Base-by-base conservation (phyloP, 2,797 vertebrate genomes). In the Botia almorhae region DNA sequence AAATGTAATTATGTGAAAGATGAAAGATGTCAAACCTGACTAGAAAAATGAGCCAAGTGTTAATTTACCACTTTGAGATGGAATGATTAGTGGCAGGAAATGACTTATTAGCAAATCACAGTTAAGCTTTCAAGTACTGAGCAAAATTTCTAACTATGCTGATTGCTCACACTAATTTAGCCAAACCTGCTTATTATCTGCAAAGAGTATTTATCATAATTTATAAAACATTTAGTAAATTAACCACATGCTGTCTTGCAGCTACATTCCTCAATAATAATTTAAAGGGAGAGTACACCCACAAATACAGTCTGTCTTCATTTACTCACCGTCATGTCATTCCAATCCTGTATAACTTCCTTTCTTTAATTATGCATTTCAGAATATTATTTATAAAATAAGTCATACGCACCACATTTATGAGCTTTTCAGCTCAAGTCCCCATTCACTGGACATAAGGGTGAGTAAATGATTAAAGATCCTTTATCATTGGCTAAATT, bases 1-100 rank as follows among this genome's bases (percentile, higher is more conserved):
- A 50, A 83, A 82, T 64, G 76, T 36, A 81, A 85, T 83, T 79
- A 80, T 56, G 58, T 51, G 55, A 69, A n/a, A 76, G 68, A 81
- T 78, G 58, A 83, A 76, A 81, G 46, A 13, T 64, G 33, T 67
- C 65, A 50, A 19, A 70, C 26, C 61, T 56, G 63, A 74, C 23
- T 12, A 26, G 13, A 51, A 65, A 39, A 65, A 36, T 29, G 65
- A 73, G 61, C 72, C 39, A 26, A 65, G 50, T 16, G 61, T 51
- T 17, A 2, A 69, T 74, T 48, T 16, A 3, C 14, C 21, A 6
- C 39, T 48, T 58, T 78, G 16, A 82, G 19, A 63, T 23, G 1
- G 29, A 68, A 76, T 56, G 21, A 76, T 76, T 39, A 67, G 74
- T n/a, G 5, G 51, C 36, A 29, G 64, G 51, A 68, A 69, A 76